phyloP scores from a whole-genome alignment of 2,797 vertebrate genomes.

The Platyrinchus mystaceus region DNA sequence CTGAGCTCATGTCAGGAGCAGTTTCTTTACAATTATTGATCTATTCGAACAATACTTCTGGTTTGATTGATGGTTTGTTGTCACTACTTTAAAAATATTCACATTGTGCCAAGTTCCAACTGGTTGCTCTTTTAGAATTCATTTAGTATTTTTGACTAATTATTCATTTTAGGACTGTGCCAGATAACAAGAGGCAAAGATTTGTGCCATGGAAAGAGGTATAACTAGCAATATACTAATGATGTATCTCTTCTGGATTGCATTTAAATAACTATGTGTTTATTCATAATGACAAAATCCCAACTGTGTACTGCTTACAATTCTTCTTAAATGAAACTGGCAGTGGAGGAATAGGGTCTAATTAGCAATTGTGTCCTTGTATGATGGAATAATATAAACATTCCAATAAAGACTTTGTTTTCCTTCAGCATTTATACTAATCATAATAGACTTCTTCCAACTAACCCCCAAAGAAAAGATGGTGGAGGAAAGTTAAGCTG shows the following conservation, averaged over 20 bases:
- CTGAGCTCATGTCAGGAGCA: neutral
- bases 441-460: conserved; percentile 37
- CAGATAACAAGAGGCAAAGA: neutral
- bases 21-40: conserved; percentile 5
- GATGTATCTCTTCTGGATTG: neutral
- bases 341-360: conserved; percentile 26
- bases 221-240: neutral
- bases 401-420: conserved; percentile 53
- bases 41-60: neutral
- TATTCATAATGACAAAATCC: conserved; percentile 46
- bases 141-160: neutral
- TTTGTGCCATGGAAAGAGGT: neutral
- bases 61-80: neutral
- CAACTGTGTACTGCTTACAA: conserved; percentile 25
- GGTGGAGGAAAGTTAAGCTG: neutral
- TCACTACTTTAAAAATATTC: neutral
- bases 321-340: conserved; percentile 57
- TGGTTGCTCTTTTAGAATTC: neutral
- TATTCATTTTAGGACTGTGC: neutral
- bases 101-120: neutral
- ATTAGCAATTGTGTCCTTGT: conserved; percentile 49
- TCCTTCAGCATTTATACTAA: conserved; percentile 50
- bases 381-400: conserved; percentile 61
- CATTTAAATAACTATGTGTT: conserved; percentile 21
- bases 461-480: neutral